Base-by-base conservation (phyloP, 2,888 invertebrate genomes). In the Pristionchus exspectatus region DNA sequence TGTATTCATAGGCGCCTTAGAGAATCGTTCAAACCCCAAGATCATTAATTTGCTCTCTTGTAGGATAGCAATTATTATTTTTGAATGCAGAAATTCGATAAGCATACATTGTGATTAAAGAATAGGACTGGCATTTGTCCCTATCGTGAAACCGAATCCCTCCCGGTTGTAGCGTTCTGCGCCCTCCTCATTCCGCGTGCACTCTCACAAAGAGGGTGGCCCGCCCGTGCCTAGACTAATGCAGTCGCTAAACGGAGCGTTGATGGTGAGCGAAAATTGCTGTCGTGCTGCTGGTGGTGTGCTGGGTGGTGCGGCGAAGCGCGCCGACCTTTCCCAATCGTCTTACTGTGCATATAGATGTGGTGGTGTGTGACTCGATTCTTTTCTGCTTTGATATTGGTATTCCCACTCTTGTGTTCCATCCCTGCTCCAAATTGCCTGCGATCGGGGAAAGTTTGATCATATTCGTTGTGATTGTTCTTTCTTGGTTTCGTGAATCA, bases 161-260 rank as follows among this genome's bases (percentile, higher is more conserved):
- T 14, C 30, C 72, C 16, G 72, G 72, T 72, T 72, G 72, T 72
- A 87, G 87, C 87, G 87, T 24, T 72, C 72, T 72, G 87, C 87
- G 30, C 87, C 87, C 54, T 87, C 87, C 27, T 87, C 87, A 72
- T 87, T 87, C 87, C 87, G 87, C 24, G 72, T 87, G 5, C 72
- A 38, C 30, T 21, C 38, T 33, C n/a, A 59, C 21, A 24, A 16
- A 38, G 30, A 33, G 5, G 74, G 74, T 54, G 92, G 91, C 69
- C 89, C 89, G 44, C 90, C 91, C n/a, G 84, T 91, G 33, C 91
- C 92, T 87, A 91, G 90, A 54, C 91, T 90, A 63, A 90, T 91
- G 50, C 90, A 90, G 83, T 77, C 88, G 18, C 72, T 88, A 33
- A 27, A 72, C 56, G 54, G 30, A 33, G 74, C 24, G 50, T 27